Conservation (phyloP, 2,113 vertebrate species). For the Apaloderma vittatum region DNA sequence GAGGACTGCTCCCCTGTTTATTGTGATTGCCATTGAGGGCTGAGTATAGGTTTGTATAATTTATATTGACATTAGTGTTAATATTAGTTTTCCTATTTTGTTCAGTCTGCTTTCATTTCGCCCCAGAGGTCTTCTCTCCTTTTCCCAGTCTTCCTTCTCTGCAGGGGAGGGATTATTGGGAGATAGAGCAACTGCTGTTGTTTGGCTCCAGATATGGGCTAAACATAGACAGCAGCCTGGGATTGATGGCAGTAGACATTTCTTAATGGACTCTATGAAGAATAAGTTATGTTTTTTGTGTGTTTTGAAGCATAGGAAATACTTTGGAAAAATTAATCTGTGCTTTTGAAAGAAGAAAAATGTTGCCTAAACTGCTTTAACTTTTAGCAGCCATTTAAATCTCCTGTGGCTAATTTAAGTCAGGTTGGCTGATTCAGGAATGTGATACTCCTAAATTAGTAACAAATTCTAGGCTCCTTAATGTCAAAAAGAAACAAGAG, state of each 20-base stretch:
- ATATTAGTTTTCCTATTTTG: too few species aligned
- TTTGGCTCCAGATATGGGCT: too few species aligned
- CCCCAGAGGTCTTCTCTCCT: too few species aligned
- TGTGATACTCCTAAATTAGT: background rate
- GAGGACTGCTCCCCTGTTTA: too few species aligned
- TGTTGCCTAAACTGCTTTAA: background rate
- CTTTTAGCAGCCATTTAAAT: background rate
- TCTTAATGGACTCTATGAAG: background rate
- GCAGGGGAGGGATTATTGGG: too few species aligned
- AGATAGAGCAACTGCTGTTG: too few species aligned
- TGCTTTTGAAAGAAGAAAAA: conserved; percentile 12
- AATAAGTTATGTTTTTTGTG: background rate
- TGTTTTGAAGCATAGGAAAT: background rate
- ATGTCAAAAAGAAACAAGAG: background rate
- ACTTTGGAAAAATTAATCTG: background rate
- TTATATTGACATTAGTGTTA: too few species aligned
- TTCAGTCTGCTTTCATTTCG: too few species aligned
- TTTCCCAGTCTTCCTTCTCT: too few species aligned
- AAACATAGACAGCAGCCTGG: too few species aligned
- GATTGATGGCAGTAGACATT: background rate
- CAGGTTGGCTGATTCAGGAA: background rate
- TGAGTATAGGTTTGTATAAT: too few species aligned
- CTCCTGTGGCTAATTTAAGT: background rate
- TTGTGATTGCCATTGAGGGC: too few species aligned
- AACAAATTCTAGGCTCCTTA: background rate